phyloP scores from a whole-genome alignment of 2,797 vertebrate genomes.

The Petrocephalus schoutedeni region DNA sequence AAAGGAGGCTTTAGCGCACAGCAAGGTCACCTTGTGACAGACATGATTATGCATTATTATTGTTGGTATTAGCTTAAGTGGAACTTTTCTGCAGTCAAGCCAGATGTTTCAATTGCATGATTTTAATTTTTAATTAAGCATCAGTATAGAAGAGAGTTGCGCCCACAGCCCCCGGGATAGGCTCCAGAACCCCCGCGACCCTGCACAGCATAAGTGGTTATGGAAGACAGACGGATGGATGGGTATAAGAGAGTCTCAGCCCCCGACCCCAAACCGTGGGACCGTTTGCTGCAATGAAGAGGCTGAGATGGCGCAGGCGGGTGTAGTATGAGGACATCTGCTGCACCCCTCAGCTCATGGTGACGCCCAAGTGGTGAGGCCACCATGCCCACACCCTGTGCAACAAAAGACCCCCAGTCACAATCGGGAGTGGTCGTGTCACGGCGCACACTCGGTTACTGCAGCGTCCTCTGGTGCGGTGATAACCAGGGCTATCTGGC shows the following conservation, averaged over 20 bases:
- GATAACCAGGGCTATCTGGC: background rate
- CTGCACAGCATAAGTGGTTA: too few species aligned
- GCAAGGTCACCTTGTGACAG: background rate
- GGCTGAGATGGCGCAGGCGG: background rate
- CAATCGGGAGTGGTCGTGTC: background rate
- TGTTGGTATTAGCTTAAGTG: background rate
- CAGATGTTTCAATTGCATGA: background rate
- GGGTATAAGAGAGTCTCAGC: background rate
- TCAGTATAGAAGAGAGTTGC: background rate
- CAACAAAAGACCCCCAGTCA: background rate
- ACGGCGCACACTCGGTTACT: conserved; percentile 38
- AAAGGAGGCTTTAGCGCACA: background rate
- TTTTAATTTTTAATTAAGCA: background rate
- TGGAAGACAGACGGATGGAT: too few species aligned
- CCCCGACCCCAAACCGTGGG: background rate
- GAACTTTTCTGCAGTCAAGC: background rate
- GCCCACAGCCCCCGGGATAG: too few species aligned
- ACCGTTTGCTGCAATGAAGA: background rate
- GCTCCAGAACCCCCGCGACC: too few species aligned
- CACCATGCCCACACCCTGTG: background rate
- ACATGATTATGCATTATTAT: background rate
- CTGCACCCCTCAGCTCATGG: background rate
- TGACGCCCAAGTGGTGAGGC: background rate
- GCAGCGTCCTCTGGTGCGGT: background rate
- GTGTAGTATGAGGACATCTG: background rate